A percentile compares a stretch with the other conserved stretches of the same genome.
phyloP scores from a whole-genome alignment of 2,113 vertebrate species.

The Esox niger region DNA sequence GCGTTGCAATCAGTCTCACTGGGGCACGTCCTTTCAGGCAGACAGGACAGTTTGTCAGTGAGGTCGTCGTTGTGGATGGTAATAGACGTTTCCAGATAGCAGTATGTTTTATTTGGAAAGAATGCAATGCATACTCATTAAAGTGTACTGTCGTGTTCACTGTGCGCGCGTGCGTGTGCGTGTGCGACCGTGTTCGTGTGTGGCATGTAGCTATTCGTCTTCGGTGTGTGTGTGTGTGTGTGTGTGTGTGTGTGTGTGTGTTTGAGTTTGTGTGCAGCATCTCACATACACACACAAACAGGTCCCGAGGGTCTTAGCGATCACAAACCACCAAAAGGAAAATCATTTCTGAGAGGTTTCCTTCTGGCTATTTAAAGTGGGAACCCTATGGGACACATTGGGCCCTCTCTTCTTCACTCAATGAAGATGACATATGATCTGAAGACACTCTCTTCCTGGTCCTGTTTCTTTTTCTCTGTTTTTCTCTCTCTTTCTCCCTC shows the following conservation, averaged over 20 bases:
- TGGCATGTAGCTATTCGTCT: no score
- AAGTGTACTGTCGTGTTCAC: not conserved
- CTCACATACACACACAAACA: slow-evolving; percentile 40
- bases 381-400: slow-evolving; percentile 67
- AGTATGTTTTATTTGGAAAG: no score
- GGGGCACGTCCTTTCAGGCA: no score
- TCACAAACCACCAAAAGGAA: slow-evolving; percentile 68
- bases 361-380: slow-evolving; percentile 48
- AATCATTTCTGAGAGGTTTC: slow-evolving; percentile 72
- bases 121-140: no score
- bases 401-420: slow-evolving; percentile 71
- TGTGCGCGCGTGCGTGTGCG: not conserved
- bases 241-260: not conserved
- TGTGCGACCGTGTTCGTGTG: not conserved
- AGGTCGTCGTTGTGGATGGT: no score
- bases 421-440: slow-evolving; percentile 71
- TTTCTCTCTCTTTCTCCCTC: not conserved
- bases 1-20: no score
- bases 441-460: slow-evolving; percentile 32
- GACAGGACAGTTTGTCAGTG: no score
- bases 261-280: no score
- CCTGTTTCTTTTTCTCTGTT: no score
- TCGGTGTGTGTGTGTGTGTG: not conserved
- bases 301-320: slow-evolving; percentile 60
- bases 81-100: no score